phyloP scores from a whole-genome alignment of 1,140 invertebrate species.

The Sinonovacula constricta region DNA sequence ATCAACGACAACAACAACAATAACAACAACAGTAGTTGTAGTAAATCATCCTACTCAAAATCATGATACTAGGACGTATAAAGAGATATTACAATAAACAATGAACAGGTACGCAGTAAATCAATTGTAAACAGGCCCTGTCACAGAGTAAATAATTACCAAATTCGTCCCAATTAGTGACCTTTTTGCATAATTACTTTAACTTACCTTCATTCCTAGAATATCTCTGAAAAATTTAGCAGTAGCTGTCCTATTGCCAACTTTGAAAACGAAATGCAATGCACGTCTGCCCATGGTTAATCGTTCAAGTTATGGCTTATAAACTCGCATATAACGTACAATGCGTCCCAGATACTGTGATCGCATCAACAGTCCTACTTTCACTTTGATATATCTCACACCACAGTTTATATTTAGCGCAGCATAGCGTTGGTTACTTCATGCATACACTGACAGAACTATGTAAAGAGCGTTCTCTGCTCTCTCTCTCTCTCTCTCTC shows the following conservation, averaged over 20 bases:
- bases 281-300: conserved; percentile 84
- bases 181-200: background rate
- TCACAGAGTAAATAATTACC: background rate
- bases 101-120: background rate
- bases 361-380: too few relatives aligned
- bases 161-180: background rate
- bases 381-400: too few relatives aligned
- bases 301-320: too few relatives aligned
- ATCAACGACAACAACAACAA: background rate
- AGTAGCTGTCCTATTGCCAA: conserved; percentile 90
- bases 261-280: conserved; percentile 97
- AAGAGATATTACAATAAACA: background rate
- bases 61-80: background rate
- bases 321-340: too few relatives aligned
- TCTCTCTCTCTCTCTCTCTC: too few relatives aligned
- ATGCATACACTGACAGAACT: too few relatives aligned
- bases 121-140: background rate
- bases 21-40: background rate
- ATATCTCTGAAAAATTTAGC: conserved; percentile 93
- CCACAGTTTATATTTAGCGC: too few relatives aligned
- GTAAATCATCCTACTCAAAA: background rate
- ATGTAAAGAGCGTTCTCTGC: too few relatives aligned
- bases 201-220: conserved; percentile 94
- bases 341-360: too few relatives aligned
- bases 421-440: too few relatives aligned